Conservation (phyloP, 2,888 invertebrate genomes). For the Epistrophe grossulariae region DNA sequence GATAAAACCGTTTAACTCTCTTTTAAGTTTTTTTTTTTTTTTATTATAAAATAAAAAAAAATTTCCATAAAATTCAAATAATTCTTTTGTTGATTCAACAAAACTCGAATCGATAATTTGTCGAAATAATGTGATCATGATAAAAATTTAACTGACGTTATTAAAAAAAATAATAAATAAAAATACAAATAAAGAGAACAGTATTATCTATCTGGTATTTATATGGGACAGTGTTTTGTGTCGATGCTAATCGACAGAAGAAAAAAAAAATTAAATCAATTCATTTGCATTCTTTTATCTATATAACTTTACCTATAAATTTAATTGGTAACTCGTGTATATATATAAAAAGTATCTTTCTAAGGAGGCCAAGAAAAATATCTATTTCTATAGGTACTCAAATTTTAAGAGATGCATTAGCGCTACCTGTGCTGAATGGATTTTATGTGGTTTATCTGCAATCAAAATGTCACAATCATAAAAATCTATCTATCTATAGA, state of each 20-base stretch:
- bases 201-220: too few species aligned
- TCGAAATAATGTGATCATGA: not conserved
- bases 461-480: slow-evolving; percentile 3
- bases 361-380: not conserved
- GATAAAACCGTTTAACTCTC: not conserved
- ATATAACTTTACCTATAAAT: not conserved
- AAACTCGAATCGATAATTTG: slow-evolving; percentile 19
- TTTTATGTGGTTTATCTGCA: not conserved
- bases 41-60: too few species aligned
- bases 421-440: not conserved
- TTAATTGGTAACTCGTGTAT: slow-evolving; percentile 8
- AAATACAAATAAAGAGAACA: not conserved
- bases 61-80: slow-evolving; percentile 21
- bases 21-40: not conserved
- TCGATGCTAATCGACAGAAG: not conserved
- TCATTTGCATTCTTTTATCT: slow-evolving; percentile 6
- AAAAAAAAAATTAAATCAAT: slow-evolving; percentile 7
- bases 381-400: not conserved
- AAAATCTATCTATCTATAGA: not conserved
- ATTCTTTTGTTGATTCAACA: not conserved
- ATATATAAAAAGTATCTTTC: not conserved
- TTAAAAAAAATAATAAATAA: not conserved
- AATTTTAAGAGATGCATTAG: not conserved
- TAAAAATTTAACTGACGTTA: not conserved
- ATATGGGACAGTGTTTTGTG: not conserved